A percentile compares a stretch with the other conserved stretches of the same genome.
These are phyloP conservation scores for Achroia grisella DNA, from an alignment of 1,140 invertebrate genomes.

Conservation along the genomic window DNA sequence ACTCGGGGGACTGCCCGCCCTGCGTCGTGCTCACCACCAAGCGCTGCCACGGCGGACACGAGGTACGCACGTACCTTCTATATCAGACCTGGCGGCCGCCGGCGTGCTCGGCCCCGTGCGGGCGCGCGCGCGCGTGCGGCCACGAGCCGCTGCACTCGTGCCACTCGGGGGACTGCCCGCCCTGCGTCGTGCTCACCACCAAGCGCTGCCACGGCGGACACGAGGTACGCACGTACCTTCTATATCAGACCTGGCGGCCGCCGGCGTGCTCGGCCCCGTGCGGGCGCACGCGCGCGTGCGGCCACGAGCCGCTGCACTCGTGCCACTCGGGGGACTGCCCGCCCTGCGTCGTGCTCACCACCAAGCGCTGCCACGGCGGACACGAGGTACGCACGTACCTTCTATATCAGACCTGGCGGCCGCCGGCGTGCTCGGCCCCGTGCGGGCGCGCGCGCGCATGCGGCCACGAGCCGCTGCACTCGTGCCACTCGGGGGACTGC, in stretches of 20 bases:
- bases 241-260: conserved; percentile 71
- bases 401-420: conserved; percentile 68
- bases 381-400: conserved; percentile 86
- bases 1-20: conserved; percentile 86
- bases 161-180: conserved; percentile 85
- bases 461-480: conserved; percentile 89
- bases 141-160: conserved; percentile 86
- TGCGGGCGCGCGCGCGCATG: conserved; percentile 76
- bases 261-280: conserved; percentile 88
- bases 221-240: conserved; percentile 80
- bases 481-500: conserved; percentile 78
- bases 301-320: conserved; percentile 89
- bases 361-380: conserved; percentile 89
- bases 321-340: conserved; percentile 83
- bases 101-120: conserved; percentile 84
- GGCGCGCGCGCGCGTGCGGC: conserved; percentile 73
- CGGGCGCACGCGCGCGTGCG: conserved; percentile 56
- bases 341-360: conserved; percentile 93
- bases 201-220: conserved; percentile 93
- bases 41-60: conserved; percentile 92
- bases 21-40: conserved; percentile 92
- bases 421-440: conserved; percentile 84
- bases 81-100: conserved; percentile 78
- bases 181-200: conserved; percentile 91
- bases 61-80: conserved; percentile 78